Evolutionary conservation across 2,113 vertebrate species (phyloP).

Genomic region (Podarcis raffonei): DNA sequence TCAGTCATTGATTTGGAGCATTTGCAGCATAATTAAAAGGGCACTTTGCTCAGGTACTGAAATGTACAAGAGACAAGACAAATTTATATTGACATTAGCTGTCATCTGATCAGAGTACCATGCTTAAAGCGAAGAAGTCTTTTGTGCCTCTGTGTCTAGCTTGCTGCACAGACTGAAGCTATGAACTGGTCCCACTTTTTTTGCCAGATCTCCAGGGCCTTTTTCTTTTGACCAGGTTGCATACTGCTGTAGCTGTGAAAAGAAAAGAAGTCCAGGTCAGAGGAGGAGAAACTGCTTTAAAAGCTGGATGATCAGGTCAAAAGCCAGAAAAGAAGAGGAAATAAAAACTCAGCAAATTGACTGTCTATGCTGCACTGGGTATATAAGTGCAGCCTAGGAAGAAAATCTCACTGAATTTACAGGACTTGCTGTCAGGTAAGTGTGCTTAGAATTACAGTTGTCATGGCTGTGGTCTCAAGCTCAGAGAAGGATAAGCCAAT

Average conservation of each 20-base stretch:
- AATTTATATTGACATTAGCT: not conserved
- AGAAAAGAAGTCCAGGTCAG: slow-evolving; percentile 37
- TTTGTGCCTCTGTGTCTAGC: not conserved
- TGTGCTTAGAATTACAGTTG: not conserved
- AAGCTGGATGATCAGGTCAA: slow-evolving; percentile 39
- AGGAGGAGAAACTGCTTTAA: slow-evolving; percentile 32
- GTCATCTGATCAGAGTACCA: not conserved
- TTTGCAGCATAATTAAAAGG: not conserved
- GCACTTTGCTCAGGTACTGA: not conserved
- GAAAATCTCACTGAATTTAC: not conserved
- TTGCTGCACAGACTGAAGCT: slow-evolving; percentile 58
- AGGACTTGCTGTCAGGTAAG: not conserved
- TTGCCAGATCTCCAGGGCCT: slow-evolving; percentile 77
- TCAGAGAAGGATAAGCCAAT: not conserved
- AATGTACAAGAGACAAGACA: not conserved
- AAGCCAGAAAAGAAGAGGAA: slow-evolving; percentile 13
- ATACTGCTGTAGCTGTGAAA: slow-evolving; percentile 85
- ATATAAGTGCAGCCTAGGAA: not conserved
- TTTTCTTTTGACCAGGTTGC: slow-evolving; percentile 65
- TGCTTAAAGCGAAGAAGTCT: slow-evolving; percentile 22
- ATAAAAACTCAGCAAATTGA: slow-evolving; percentile 28
- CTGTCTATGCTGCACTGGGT: not conserved
- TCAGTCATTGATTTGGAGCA: not conserved
- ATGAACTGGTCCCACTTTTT: slow-evolving; percentile 86
- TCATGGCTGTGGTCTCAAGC: not conserved